Evolutionary conservation across 2,888 invertebrate species (phyloP).

Genomic region (Drosophila dives): DNA sequence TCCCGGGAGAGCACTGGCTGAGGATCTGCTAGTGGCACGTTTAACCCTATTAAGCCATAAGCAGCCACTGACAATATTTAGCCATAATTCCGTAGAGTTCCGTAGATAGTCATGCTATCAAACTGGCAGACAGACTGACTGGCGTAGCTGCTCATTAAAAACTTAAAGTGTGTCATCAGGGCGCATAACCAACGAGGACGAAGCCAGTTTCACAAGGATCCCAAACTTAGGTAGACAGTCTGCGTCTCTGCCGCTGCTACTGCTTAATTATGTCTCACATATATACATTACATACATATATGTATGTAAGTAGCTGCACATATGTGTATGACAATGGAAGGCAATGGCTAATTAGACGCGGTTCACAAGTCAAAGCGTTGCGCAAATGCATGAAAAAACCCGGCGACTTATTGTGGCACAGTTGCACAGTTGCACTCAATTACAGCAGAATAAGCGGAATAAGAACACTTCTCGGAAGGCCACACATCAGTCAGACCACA

Average conservation of each 20-base stretch:
- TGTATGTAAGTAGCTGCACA: not conserved
- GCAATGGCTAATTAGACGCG: conserved; percentile 74
- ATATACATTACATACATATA: conserved; percentile 10
- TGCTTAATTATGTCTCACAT: conserved; percentile 68
- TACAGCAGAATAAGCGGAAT: conserved; percentile 43
- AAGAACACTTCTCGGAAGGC: conserved; percentile 37
- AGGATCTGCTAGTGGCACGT: conserved; percentile 31
- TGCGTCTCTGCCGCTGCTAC: not conserved
- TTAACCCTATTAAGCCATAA: conserved; percentile 67
- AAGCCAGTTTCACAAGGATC: conserved; percentile 30
- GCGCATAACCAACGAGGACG: conserved; percentile 51
- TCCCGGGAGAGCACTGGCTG: conserved; percentile 2
- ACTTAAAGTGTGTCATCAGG: conserved; percentile 70
- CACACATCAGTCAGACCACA: conserved; percentile 25
- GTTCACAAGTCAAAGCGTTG: conserved; percentile 66
- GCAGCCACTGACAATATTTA: conserved; percentile 62
- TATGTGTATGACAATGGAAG: conserved; percentile 54
- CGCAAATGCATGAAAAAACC: conserved; percentile 31
- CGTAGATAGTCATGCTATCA: not conserved
- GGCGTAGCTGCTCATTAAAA: conserved; percentile 65
- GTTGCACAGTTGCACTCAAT: conserved; percentile 48
- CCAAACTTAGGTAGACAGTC: conserved; percentile 25
- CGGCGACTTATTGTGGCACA: not conserved
- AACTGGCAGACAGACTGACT: not conserved
- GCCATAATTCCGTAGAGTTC: conserved; percentile 52